These are phyloP conservation scores for Xyrauchen texanus DNA, from an alignment of 2,113 vertebrate genomes.

Conservation along the genomic window DNA sequence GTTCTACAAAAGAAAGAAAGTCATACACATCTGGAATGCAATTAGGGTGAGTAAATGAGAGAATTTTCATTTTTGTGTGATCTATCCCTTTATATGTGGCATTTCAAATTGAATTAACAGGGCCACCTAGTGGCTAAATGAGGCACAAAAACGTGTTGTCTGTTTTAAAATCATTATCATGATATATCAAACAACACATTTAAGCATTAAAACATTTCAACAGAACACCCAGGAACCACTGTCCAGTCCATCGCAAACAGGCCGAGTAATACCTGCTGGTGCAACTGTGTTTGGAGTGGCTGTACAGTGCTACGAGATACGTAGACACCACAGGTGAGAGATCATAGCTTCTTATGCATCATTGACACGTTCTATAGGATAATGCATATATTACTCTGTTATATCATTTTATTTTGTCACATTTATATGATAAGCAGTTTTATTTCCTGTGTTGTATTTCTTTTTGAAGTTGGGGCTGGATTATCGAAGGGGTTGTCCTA, in stretches of 20 bases:
- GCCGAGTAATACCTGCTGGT: constrained; percentile 90
- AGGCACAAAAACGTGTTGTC: neutral
- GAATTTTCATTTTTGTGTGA: too few species aligned
- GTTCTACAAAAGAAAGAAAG: too few species aligned
- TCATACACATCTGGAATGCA: too few species aligned
- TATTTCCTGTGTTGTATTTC: too few species aligned
- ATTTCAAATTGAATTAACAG: constrained; percentile 3
- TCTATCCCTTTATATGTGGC: neutral
- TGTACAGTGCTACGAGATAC: constrained; percentile 88
- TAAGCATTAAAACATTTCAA: neutral
- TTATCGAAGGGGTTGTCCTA: too few species aligned
- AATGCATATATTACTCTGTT: too few species aligned
- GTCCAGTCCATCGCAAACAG: constrained; percentile 70
- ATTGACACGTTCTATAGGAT: neutral
- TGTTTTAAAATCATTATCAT: neutral
- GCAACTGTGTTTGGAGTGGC: constrained; percentile 90
- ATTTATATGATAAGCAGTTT: too few species aligned
- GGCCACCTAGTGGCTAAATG: constrained; percentile 39
- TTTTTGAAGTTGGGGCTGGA: too few species aligned
- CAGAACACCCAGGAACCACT: constrained; percentile 64
- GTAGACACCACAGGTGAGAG: constrained; percentile 89
- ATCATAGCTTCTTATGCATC: neutral
- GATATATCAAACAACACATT: neutral
- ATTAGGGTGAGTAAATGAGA: too few species aligned
- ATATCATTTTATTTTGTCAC: too few species aligned